These are phyloP conservation scores for Rhodophaea formosa DNA, from an alignment of 2,888 invertebrate genomes.

Conservation along the genomic window DNA sequence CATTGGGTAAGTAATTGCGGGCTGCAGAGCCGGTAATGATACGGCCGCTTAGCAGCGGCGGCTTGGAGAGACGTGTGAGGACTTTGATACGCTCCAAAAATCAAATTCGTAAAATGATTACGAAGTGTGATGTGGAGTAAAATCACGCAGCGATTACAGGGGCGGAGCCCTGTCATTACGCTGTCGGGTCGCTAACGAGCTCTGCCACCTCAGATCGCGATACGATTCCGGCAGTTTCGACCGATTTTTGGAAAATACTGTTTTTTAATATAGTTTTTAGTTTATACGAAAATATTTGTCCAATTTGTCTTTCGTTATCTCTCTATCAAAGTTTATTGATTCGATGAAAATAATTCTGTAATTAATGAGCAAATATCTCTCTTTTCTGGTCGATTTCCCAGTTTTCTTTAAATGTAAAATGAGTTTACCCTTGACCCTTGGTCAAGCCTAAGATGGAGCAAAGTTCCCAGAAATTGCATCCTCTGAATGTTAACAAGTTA, in stretches of 20 bases:
- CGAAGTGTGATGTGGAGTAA: constrained; percentile 69
- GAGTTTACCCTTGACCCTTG: too few species aligned
- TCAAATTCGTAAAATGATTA: constrained; percentile 65
- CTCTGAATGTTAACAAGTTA: too few species aligned
- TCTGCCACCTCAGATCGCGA: constrained; percentile 29
- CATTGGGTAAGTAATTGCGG: constrained; percentile 60
- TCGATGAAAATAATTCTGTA: too few species aligned
- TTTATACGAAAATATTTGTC: too few species aligned
- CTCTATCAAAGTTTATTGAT: too few species aligned
- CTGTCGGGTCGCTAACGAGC: constrained; percentile 64
- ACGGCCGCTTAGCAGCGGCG: constrained; percentile 61
- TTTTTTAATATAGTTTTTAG: background rate
- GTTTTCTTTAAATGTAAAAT: too few species aligned
- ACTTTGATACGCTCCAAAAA: constrained; percentile 66
- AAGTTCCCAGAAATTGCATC: too few species aligned
- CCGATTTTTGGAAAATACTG: background rate
- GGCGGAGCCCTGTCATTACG: constrained; percentile 70
- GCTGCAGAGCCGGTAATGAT: constrained; percentile 61
- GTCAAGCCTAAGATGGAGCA: too few species aligned
- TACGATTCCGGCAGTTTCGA: constrained; percentile 4
- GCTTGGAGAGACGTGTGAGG: constrained; percentile 53
- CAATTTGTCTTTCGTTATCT: too few species aligned
- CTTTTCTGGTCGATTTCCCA: too few species aligned
- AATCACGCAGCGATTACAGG: constrained; percentile 65
- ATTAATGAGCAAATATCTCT: too few species aligned